Evolutionary conservation across 2,113 vertebrate species (phyloP).

Genomic region (Hyaena hyaena): DNA sequence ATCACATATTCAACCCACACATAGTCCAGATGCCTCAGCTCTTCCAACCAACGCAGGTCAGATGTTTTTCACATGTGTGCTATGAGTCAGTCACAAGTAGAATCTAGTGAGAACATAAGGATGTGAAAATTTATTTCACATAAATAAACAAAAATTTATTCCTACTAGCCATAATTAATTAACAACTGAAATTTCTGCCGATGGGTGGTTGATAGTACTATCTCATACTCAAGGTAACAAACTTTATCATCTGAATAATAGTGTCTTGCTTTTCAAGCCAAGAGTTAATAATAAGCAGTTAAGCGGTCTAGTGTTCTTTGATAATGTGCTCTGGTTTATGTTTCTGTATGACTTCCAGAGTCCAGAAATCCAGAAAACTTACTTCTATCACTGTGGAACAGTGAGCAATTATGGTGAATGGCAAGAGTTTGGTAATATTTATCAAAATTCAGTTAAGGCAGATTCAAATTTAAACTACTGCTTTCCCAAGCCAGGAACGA

Average conservation of each 20-base stretch:
- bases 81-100: not conserved
- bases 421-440: not conserved
- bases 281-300: not conserved
- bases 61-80: slow-evolving; percentile 26
- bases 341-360: not conserved
- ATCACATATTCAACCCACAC: not conserved
- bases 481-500: not conserved
- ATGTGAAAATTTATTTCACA: not conserved
- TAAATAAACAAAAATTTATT: not conserved
- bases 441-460: not conserved
- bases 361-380: not conserved
- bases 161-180: not conserved
- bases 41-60: not conserved
- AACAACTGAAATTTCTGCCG: not conserved
- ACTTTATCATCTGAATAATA: not conserved
- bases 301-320: not conserved
- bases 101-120: slow-evolving; percentile 6
- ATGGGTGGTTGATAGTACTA: not conserved
- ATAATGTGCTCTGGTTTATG: not conserved
- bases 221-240: not conserved
- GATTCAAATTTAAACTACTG: not conserved
- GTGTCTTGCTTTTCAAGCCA: not conserved
- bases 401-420: not conserved
- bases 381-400: not conserved
- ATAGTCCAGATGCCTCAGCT: not conserved